Evolutionary conservation across 2,888 invertebrate genomes (phyloP).

Genomic region (Ommatoiulus sabulosus): DNA sequence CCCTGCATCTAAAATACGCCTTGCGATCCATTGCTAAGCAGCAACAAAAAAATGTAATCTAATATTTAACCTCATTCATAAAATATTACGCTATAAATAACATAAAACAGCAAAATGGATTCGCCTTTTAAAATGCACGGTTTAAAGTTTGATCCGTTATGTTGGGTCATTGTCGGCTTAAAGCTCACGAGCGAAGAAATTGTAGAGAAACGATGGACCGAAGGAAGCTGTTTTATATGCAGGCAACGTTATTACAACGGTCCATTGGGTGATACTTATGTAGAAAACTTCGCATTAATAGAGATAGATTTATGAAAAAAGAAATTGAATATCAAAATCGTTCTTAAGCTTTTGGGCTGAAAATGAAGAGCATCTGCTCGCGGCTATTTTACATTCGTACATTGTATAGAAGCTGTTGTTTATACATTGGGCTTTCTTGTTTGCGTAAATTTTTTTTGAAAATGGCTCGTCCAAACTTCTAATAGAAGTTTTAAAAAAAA

Average conservation of each 20-base stretch:
- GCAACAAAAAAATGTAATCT: slow-evolving; percentile 26
- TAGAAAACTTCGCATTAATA: background rate
- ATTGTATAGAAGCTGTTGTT: too few species aligned
- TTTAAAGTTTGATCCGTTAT: background rate
- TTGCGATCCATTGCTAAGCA: slow-evolving; percentile 6
- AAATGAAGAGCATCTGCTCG: background rate
- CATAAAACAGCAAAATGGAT: slow-evolving; percentile 4
- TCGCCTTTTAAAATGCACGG: background rate
- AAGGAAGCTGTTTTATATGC: background rate
- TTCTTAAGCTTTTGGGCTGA: background rate
- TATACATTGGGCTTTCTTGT: too few species aligned
- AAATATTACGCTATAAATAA: slow-evolving; percentile 23
- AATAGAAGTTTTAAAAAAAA: too few species aligned
- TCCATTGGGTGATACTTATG: background rate
- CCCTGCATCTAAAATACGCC: background rate
- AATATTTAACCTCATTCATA: slow-evolving; percentile 45
- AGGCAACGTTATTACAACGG: background rate
- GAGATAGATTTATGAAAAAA: background rate
- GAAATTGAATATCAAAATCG: background rate
- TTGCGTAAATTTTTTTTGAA: too few species aligned
- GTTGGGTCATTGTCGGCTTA: background rate
- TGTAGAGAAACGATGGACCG: background rate
- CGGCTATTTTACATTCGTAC: too few species aligned
- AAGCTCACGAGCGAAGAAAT: background rate
- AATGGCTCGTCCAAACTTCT: too few species aligned